Conservation (phyloP, 2,113 vertebrate genomes). For the Ondatra zibethicus region DNA sequence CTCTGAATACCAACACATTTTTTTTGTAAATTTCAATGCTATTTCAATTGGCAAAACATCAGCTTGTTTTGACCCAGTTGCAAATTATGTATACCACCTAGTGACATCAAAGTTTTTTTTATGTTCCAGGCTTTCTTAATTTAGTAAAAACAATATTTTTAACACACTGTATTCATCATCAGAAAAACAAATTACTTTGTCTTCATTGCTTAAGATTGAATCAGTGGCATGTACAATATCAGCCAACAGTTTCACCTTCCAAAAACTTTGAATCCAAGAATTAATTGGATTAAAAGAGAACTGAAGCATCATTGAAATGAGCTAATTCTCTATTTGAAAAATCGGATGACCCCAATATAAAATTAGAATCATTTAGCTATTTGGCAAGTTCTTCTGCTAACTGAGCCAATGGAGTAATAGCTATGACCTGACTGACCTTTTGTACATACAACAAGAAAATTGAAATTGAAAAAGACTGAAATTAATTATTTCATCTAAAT, state of each 20-base stretch:
- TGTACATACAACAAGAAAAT: constrained; percentile 42
- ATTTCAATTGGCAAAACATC: constrained; percentile 34
- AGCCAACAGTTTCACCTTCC: constrained; percentile 34
- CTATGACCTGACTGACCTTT: constrained; percentile 63
- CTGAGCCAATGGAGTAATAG: constrained; percentile 56
- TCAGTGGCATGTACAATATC: background rate
- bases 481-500: constrained; percentile 63
- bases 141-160: constrained; percentile 55
- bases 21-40: background rate
- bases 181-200: constrained; percentile 54
- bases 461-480: constrained; percentile 57
- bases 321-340: constrained; percentile 63
- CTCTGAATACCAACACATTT: background rate
- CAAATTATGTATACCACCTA: background rate
- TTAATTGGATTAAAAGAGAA: constrained; percentile 41
- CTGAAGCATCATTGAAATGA: constrained; percentile 58
- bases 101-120: constrained; percentile 19
- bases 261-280: constrained; percentile 27
- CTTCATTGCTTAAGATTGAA: constrained; percentile 1
- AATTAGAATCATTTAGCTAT: constrained; percentile 52
- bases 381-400: constrained; percentile 57
- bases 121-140: constrained; percentile 35
- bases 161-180: background rate
- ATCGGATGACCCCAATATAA: constrained; percentile 40
- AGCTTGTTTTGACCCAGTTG: background rate